Percentiles rank a stretch among this genome's conserved stretches.
Evolutionary conservation across 2,888 invertebrate genomes (phyloP).

Genomic region (Lingula anatina): DNA sequence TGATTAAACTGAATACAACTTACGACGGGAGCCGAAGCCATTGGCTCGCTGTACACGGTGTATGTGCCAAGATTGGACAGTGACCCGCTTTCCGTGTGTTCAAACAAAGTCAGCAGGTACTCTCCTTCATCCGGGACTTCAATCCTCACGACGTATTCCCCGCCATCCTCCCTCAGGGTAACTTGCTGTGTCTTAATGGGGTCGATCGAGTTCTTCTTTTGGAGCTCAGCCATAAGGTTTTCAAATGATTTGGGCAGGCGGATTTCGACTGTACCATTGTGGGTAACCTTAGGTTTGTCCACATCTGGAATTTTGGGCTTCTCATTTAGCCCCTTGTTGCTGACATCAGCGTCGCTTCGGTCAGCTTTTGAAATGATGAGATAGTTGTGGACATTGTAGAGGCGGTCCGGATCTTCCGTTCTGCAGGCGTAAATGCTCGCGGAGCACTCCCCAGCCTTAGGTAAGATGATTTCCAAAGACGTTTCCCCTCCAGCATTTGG

Average conservation of each 20-base stretch:
- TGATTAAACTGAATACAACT: conserved; percentile 30
- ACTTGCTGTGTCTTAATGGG: conserved; percentile 23
- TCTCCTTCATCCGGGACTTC: conserved; percentile 37
- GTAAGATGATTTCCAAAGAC: conserved; percentile 37
- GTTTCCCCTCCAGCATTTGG: too few species aligned
- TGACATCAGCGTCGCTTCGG: not conserved
- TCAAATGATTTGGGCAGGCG: conserved; percentile 31
- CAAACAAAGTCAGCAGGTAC: conserved; percentile 36
- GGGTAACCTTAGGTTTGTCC: not conserved
- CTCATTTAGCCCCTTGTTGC: not conserved
- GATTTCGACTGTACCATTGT: conserved; percentile 14
- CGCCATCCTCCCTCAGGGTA: conserved; percentile 25
- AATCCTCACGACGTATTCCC: conserved; percentile 25
- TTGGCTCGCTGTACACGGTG: conserved; percentile 32
- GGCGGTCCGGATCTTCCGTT: conserved; percentile 19
- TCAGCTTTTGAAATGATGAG: conserved; percentile 12
- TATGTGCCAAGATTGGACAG: conserved; percentile 34
- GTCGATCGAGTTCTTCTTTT: conserved; percentile 34
- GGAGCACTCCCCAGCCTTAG: conserved; percentile 37
- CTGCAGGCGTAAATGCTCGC: conserved; percentile 39
- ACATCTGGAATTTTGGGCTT: not conserved
- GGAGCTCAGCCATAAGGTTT: conserved; percentile 31
- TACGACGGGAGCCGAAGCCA: conserved; percentile 29
- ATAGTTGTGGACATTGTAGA: conserved; percentile 36
- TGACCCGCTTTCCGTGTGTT: conserved; percentile 19